phyloP scores from a whole-genome alignment of 2,113 vertebrate species.

The Menidia beryllina region DNA sequence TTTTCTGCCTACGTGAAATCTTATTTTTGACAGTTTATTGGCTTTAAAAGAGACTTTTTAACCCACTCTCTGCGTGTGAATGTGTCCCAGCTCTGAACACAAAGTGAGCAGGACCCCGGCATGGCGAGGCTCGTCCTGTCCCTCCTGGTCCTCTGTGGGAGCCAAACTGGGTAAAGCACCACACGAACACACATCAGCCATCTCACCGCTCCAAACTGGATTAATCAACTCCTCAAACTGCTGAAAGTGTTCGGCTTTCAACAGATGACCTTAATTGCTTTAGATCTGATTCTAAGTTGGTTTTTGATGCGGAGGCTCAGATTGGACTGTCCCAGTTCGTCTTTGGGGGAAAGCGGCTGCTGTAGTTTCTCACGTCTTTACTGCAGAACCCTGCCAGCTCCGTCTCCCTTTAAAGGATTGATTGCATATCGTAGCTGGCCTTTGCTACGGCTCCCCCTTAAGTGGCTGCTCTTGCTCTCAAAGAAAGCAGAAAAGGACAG shows the following conservation, averaged over 20 bases:
- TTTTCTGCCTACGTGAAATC: too few relatives aligned
- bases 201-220: background rate
- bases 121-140: conserved; percentile 42
- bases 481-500: conserved; percentile 16
- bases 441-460: conserved; percentile 35
- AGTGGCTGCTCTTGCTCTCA: conserved; percentile 48
- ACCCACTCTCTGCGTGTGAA: background rate
- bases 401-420: conserved; percentile 21
- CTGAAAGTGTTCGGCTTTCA: too few relatives aligned
- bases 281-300: too few relatives aligned
- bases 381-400: conserved; percentile 19
- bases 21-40: background rate
- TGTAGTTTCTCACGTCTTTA: background rate
- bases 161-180: conserved; percentile 60
- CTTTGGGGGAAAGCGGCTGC: background rate
- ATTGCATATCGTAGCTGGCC: conserved; percentile 31
- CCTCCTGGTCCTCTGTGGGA: conserved; percentile 62
- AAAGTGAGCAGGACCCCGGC: conserved; percentile 38
- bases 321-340: background rate
- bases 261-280: too few relatives aligned
- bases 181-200: background rate
- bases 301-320: background rate
- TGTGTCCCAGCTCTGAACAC: conserved; percentile 41
- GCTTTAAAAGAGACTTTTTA: background rate
- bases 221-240: background rate